Evolutionary conservation across 2,888 invertebrate species (phyloP).

Genomic region (Alloplasta piceator): DNA sequence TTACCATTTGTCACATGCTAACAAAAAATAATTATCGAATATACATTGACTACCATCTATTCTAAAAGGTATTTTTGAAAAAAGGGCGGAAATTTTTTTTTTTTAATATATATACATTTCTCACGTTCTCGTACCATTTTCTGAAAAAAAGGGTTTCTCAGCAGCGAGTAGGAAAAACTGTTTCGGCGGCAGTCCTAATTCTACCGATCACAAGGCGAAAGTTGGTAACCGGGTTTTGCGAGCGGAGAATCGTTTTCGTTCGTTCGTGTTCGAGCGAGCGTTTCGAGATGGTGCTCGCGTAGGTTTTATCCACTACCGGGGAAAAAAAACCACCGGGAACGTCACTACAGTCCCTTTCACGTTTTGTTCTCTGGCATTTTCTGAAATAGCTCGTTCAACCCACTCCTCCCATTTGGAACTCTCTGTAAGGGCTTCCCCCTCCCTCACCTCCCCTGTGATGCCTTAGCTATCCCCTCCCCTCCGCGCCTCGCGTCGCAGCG

Average conservation of each 20-base stretch:
- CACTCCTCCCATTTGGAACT: slow-evolving; percentile 66
- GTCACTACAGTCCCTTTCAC: slow-evolving; percentile 33
- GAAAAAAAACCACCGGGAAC: slow-evolving; percentile 9
- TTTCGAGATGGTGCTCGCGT: slow-evolving; percentile 77
- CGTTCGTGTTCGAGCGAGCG: slow-evolving; percentile 68
- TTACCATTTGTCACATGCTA: no score
- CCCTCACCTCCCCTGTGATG: no score
- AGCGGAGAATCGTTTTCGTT: slow-evolving; percentile 50
- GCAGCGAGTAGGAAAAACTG: no score
- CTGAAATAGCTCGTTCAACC: slow-evolving; percentile 13
- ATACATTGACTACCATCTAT: no score
- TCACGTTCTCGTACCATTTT: no score
- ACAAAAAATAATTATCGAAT: no score
- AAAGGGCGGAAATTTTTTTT: no score
- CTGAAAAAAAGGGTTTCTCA: no score
- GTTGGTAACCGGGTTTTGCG: slow-evolving; percentile 56
- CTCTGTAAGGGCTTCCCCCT: slow-evolving; percentile 62
- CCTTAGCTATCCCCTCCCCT: background rate
- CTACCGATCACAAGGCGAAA: slow-evolving; percentile 72
- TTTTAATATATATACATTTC: no score
- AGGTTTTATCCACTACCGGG: slow-evolving; percentile 60
- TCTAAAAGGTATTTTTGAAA: no score
- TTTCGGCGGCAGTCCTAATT: slow-evolving; percentile 60
- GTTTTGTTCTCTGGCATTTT: slow-evolving; percentile 39
- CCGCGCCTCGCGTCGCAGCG: slow-evolving; percentile 61